Percentiles rank a stretch among this genome's conserved stretches.
Conservation (phyloP, 2,797 vertebrate genomes). For the Arnoldichthys spilopterus region DNA sequence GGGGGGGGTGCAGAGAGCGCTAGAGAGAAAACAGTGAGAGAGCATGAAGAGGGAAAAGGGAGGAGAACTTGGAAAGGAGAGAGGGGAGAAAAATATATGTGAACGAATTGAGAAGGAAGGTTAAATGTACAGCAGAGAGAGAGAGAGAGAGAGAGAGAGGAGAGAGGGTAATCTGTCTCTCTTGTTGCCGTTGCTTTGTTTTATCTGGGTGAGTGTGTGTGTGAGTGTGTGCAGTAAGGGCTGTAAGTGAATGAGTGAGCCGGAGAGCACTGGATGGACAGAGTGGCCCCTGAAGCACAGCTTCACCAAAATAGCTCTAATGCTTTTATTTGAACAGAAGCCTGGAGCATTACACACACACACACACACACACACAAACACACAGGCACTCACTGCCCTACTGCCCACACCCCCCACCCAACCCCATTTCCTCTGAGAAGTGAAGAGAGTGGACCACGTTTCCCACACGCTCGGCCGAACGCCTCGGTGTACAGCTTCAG, state of each 20-base stretch:
- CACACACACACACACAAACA: constrained; percentile 19
- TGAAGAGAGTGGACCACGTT: not conserved
- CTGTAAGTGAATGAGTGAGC: constrained; percentile 37
- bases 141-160: not conserved
- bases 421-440: not conserved
- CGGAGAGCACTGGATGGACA: constrained; percentile 43
- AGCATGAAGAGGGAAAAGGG: too few species aligned
- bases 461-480: not conserved
- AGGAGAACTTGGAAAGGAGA: constrained; percentile 11
- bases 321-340: constrained; percentile 52
- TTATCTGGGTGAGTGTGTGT: constrained; percentile 17
- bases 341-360: constrained; percentile 42
- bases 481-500: not conserved
- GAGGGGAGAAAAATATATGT: not conserved
- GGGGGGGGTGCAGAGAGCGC: not conserved
- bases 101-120: too few species aligned
- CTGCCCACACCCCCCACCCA: not conserved
- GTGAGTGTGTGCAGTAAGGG: constrained; percentile 25
- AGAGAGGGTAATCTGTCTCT: constrained; percentile 35
- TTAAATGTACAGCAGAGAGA: not conserved
- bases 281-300: constrained; percentile 35
- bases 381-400: not conserved
- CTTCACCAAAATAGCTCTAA: constrained; percentile 45
- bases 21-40: not conserved
- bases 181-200: constrained; percentile 30